Evolutionary conservation across 2,797 vertebrate genomes (phyloP).

Genomic region (Brotula barbata): DNA sequence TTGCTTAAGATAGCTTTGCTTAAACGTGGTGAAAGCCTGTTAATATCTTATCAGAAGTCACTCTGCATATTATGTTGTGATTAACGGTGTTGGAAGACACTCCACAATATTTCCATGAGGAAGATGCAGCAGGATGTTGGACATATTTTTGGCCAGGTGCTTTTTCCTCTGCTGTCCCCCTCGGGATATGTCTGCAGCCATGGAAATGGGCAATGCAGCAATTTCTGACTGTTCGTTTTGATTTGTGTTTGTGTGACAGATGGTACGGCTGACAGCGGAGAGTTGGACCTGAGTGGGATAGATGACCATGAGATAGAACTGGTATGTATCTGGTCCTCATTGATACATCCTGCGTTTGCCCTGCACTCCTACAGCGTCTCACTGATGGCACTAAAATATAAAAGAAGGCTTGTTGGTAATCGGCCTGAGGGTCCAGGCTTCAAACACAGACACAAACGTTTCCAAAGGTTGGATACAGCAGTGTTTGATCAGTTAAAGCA

Average conservation of each 20-base stretch:
- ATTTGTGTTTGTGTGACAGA: constrained; percentile 71
- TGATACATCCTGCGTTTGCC: background rate
- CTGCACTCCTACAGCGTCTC: no score
- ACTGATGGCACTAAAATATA: no score
- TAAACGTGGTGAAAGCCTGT: constrained; percentile 52
- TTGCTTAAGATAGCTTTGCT: constrained; percentile 45
- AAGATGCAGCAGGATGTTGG: constrained; percentile 10
- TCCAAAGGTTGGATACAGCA: no score
- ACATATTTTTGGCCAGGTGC: constrained; percentile 10
- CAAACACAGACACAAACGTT: no score
- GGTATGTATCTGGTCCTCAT: constrained; percentile 71
- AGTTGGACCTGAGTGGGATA: constrained; percentile 95
- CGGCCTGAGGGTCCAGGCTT: no score
- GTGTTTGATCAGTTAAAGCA: no score
- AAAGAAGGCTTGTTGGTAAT: no score
- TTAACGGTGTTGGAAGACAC: constrained; percentile 38
- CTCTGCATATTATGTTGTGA: constrained; percentile 41
- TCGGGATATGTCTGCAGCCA: constrained; percentile 11
- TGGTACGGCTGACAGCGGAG: constrained; percentile 81
- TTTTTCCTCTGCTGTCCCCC: constrained; percentile 28
- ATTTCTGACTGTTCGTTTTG: constrained; percentile 37
- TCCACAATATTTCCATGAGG: constrained; percentile 1
- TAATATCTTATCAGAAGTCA: constrained; percentile 55
- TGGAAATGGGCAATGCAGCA: constrained; percentile 44
- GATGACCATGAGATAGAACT: constrained; percentile 94